Conservation (phyloP, 2,113 vertebrate species). For the Urocolius indicus region DNA sequence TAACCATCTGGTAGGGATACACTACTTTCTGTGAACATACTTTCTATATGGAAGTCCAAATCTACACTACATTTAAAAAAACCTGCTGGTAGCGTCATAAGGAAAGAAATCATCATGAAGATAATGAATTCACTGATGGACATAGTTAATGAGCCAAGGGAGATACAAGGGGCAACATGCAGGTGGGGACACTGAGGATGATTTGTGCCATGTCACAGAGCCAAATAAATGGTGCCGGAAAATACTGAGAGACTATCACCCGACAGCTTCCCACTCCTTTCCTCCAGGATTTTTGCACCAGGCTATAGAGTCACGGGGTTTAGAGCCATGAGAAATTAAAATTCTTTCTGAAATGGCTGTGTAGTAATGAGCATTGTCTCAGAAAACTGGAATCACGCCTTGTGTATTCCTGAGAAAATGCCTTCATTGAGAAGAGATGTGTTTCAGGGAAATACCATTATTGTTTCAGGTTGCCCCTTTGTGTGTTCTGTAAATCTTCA, state of each 20-base stretch:
- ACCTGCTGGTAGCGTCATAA: neutral
- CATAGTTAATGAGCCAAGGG: neutral
- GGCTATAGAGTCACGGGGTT: neutral
- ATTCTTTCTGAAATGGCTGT: neutral
- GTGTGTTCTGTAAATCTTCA: slow-evolving; percentile 63
- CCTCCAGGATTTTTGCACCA: neutral
- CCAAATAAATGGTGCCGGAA: neutral
- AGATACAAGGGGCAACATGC: neutral
- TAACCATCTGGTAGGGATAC: neutral
- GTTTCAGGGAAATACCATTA: slow-evolving; percentile 46
- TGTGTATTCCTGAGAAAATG: slow-evolving; percentile 35
- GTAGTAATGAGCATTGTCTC: neutral
- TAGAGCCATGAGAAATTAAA: neutral
- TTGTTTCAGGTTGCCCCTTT: slow-evolving; percentile 53
- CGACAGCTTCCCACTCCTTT: neutral
- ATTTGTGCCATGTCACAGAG: neutral
- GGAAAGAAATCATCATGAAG: neutral
- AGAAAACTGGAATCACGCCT: neutral
- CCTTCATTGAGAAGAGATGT: slow-evolving; percentile 24
- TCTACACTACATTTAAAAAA: neutral
- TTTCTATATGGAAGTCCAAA: neutral
- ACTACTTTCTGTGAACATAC: neutral
- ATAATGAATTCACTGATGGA: neutral
- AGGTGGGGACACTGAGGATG: neutral
- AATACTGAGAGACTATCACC: neutral